phyloP scores from a whole-genome alignment of 2,797 vertebrate species.

The Poecile montanus region DNA sequence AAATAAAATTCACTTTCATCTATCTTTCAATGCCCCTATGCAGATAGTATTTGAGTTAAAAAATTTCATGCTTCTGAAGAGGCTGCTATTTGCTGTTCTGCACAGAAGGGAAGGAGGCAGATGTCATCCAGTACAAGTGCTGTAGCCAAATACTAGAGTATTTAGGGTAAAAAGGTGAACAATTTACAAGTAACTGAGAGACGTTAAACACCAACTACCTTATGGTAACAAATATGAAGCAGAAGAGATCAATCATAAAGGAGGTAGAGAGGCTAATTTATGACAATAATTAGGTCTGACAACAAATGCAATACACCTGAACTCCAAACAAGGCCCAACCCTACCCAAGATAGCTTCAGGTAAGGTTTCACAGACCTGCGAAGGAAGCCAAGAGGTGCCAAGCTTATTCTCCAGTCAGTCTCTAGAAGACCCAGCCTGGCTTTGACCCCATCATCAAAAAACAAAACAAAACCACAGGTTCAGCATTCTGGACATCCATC shows the following conservation, averaged over 20 bases:
- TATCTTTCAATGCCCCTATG: neutral
- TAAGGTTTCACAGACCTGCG: neutral
- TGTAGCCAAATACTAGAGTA: neutral
- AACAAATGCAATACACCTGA: neutral
- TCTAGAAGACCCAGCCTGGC: neutral
- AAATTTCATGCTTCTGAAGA: neutral
- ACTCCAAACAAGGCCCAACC: neutral
- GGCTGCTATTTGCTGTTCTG: neutral
- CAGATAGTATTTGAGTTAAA: neutral
- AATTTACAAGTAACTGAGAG: neutral
- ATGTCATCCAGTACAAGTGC: neutral
- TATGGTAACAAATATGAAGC: neutral
- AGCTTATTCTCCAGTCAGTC: neutral
- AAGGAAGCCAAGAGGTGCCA: neutral
- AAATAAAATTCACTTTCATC: neutral
- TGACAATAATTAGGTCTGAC: neutral
- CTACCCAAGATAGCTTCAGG: neutral
- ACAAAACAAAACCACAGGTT: rapidly evolving
- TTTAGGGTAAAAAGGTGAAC: neutral
- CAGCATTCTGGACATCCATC: neutral
- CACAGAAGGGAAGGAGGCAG: neutral
- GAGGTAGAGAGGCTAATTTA: neutral
- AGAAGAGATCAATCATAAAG: neutral
- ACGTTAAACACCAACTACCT: neutral
- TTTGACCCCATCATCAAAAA: neutral